Evolutionary conservation across 1,140 invertebrate species (phyloP).

Genomic region (Lordiphosa mommai): DNA sequence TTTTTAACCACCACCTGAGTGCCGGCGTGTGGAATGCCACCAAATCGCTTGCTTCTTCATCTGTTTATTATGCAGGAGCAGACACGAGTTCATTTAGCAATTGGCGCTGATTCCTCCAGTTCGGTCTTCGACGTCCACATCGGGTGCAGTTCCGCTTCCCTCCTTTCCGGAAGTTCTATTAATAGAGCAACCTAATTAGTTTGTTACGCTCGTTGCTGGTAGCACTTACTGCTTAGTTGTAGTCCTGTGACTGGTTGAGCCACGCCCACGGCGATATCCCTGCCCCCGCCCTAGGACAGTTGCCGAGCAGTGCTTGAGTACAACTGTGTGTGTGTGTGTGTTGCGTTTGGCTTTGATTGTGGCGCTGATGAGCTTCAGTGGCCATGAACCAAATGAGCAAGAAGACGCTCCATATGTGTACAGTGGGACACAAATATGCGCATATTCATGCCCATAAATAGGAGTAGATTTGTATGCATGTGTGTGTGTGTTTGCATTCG

Average conservation of each 20-base stretch:
- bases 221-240: slow-evolving; percentile 7
- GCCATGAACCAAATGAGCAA: slow-evolving; percentile 12
- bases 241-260: not conserved
- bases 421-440: slow-evolving; percentile 29
- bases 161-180: slow-evolving; percentile 16
- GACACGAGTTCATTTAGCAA: slow-evolving; percentile 28
- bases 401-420: not conserved
- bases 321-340: slow-evolving; percentile 11
- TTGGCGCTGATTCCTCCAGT: slow-evolving; percentile 5
- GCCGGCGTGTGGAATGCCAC: not conserved
- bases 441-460: slow-evolving; percentile 46
- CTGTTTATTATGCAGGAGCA: slow-evolving; percentile 54
- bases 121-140: not conserved
- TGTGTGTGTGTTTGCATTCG: slow-evolving; percentile 6
- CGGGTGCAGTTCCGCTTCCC: slow-evolving; percentile 1
- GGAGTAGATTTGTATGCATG: slow-evolving; percentile 10
- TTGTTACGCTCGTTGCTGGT: slow-evolving; percentile 32
- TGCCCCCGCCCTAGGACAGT: slow-evolving; percentile 1
- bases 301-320: slow-evolving; percentile 6
- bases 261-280: slow-evolving; percentile 3
- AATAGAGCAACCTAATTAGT: slow-evolving; percentile 48
- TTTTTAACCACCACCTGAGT: slow-evolving; percentile 17
- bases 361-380: slow-evolving; percentile 23
- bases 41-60: slow-evolving; percentile 35
- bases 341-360: not conserved